These are phyloP conservation scores for Junco hyemalis DNA, from an alignment of 2,113 vertebrate species.

Conservation along the genomic window DNA sequence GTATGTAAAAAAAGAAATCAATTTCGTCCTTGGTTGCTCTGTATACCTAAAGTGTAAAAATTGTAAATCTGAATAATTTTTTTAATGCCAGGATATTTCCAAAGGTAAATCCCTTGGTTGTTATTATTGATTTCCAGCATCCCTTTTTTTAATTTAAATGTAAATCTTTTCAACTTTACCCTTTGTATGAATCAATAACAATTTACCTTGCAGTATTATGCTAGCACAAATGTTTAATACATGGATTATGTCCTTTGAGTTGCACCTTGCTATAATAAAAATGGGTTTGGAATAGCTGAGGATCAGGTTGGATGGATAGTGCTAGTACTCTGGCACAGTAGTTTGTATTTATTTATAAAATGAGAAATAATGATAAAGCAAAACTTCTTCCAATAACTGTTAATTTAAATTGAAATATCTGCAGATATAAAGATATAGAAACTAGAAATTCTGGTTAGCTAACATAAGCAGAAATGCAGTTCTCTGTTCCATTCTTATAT, in stretches of 20 bases:
- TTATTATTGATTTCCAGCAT: slow-evolving; percentile 56
- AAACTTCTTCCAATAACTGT: not conserved
- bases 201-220: slow-evolving; percentile 33
- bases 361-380: slow-evolving; percentile 39
- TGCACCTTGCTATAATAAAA: slow-evolving; percentile 17
- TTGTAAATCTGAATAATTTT: slow-evolving; percentile 2
- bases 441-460: not conserved
- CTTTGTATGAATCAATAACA: slow-evolving; percentile 55
- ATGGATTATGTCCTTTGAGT: slow-evolving; percentile 51
- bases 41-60: not conserved
- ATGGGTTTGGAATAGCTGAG: slow-evolving; percentile 34
- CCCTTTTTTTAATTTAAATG: slow-evolving; percentile 60
- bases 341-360: slow-evolving; percentile 31
- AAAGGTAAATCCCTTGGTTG: slow-evolving; percentile 56
- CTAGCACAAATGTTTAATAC: slow-evolving; percentile 36
- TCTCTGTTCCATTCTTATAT: slow-evolving; percentile 1
- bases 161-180: slow-evolving; percentile 47
- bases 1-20: not conserved
- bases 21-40: slow-evolving; percentile 2
- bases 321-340: not conserved
- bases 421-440: not conserved
- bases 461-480: not conserved
- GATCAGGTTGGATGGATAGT: slow-evolving; percentile 2
- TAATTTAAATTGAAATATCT: not conserved
- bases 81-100: slow-evolving; percentile 18